phyloP scores from a whole-genome alignment of 92 coral and sea anemone species.

The Scolanthus callimorphus region DNA sequence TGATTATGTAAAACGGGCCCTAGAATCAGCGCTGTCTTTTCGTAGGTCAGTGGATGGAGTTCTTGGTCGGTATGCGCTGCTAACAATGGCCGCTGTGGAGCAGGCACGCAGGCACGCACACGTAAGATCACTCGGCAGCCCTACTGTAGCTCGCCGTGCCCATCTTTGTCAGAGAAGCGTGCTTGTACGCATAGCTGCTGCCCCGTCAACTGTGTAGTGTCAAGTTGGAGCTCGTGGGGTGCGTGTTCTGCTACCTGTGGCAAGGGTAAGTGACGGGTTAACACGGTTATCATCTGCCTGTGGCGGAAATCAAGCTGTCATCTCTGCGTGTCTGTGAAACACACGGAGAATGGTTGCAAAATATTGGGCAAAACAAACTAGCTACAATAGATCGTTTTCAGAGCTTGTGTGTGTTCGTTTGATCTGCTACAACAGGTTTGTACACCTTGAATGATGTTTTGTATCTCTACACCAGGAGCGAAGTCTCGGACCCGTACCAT shows the following conservation, averaged over 20 bases:
- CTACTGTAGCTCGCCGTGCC: constrained; percentile 84
- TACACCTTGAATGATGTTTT: too few species aligned
- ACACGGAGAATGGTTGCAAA: too few species aligned
- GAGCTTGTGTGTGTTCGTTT: too few species aligned
- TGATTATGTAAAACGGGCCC: too few species aligned
- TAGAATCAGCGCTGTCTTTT: too few species aligned
- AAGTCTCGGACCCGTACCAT: constrained; percentile 60
- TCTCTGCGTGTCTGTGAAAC: too few species aligned
- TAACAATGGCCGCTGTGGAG: constrained; percentile 79
- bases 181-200: constrained; percentile 86
- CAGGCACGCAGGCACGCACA: constrained; percentile 59
- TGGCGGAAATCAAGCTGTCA: too few species aligned
- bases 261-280: constrained; percentile 42
- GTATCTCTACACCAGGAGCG: constrained; percentile 63
- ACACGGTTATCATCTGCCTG: too few species aligned
- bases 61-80: constrained; percentile 67
- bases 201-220: constrained; percentile 74
- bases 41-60: constrained; percentile 80
- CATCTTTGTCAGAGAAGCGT: constrained; percentile 39
- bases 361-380: too few species aligned
- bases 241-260: constrained; percentile 87
- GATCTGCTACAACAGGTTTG: too few species aligned
- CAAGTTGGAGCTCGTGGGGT: constrained; percentile 73
- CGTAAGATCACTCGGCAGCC: constrained; percentile 62
- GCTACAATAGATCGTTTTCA: too few species aligned